Conservation (phyloP, 2,113 vertebrate species). For the Numenius arquata region DNA sequence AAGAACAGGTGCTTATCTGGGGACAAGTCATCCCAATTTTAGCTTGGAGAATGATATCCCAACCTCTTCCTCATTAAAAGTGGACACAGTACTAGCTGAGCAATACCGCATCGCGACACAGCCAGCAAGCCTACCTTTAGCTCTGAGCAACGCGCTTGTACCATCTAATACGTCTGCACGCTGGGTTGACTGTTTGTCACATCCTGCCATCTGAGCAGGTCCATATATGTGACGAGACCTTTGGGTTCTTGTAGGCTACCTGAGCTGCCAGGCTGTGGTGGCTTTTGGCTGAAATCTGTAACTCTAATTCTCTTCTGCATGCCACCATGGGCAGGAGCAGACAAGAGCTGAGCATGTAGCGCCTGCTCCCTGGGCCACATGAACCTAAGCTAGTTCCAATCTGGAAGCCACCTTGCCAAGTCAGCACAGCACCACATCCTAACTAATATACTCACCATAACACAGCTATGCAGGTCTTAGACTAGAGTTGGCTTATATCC, state of each 20-base stretch:
- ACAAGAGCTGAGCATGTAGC: neutral
- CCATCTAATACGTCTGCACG: neutral
- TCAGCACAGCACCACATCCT: neutral
- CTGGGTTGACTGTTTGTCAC: neutral
- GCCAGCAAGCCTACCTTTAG: neutral
- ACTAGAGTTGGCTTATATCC: neutral
- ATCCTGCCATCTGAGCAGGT: neutral
- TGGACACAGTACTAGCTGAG: neutral
- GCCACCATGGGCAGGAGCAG: neutral
- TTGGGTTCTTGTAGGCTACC: neutral
- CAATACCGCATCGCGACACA: accelerated
- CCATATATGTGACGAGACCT: neutral
- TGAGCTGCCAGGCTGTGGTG: neutral
- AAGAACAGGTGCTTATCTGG: neutral
- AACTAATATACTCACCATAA: neutral
- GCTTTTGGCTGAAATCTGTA: neutral
- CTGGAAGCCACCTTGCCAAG: neutral
- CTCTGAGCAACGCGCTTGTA: neutral
- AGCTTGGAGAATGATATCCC: neutral
- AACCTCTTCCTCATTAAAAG: neutral
- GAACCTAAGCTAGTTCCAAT: neutral
- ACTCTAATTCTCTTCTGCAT: neutral
- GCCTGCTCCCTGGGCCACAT: neutral
- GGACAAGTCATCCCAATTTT: neutral
- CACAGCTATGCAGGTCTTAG: neutral